Evolutionary conservation across 2,888 invertebrate species (phyloP).

Genomic region (Epiperipatus broadwayi): DNA sequence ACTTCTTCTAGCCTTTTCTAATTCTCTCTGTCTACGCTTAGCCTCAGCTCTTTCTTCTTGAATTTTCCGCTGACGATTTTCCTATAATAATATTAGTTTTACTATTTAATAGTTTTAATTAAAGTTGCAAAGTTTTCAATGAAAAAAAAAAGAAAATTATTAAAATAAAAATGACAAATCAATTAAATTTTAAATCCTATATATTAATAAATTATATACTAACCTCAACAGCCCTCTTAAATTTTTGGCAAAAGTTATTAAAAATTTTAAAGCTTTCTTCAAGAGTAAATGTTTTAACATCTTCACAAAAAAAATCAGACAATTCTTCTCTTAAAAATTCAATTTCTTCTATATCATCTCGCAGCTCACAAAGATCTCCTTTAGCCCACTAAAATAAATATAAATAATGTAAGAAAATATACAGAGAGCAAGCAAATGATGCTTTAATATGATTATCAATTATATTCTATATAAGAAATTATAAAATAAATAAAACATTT

Average conservation of each 20-base stretch:
- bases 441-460: neutral
- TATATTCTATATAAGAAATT: no score
- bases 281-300: conserved; percentile 63
- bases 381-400: conserved; percentile 21
- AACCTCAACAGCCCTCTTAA: conserved; percentile 29
- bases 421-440: neutral
- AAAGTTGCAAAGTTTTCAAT: neutral
- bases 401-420: no score
- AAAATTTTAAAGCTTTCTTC: conserved; percentile 85
- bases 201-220: conserved; percentile 1
- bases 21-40: conserved; percentile 48
- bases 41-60: conserved; percentile 71
- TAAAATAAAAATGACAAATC: neutral
- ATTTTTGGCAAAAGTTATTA: conserved; percentile 54
- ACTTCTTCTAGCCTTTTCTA: conserved; percentile 16
- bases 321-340: conserved; percentile 57
- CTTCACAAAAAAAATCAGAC: conserved; percentile 86
- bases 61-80: conserved; percentile 59
- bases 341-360: conserved; percentile 59
- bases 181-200: neutral
- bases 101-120: no score
- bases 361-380: conserved; percentile 26
- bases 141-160: neutral
- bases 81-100: conserved; percentile 34
- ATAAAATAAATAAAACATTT: no score